Base-by-base conservation (phyloP, 23 tunicate species). In the Clavelina lepadiformis region DNA sequence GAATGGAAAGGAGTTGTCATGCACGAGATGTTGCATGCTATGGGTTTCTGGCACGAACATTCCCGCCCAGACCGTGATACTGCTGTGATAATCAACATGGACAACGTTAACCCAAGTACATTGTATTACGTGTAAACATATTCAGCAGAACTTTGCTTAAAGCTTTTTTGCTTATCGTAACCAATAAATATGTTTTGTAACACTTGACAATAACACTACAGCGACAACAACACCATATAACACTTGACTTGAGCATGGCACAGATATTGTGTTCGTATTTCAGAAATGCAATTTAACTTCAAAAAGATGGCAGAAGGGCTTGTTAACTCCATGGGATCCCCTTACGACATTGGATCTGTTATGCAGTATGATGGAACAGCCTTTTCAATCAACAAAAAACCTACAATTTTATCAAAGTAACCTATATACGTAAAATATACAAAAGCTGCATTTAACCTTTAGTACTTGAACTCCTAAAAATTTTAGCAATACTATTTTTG, bases 1-100 rank as follows among this genome's bases (percentile, higher is more conserved):
- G 35, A 53, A n/a, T 53, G 5, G 37, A 58, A 28, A 28, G 65
- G 65, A 25, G 31, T 23, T 28, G 65, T 58, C n/a, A 58, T 58
- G 65, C 65, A 58, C 31, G 65, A 58, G 19, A 58, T 58, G 65
- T 15, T 58, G 65, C 65, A 58, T 37, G 6, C 65, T 6, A 28
- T 58, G 35, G 65, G 65, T 29, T 58, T 58, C 65, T 58, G 65
- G 65, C 65, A 58, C 65, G 65, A 58, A 58, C 65, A 58, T 7
- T 5, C 35, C n/a, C 33, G 65, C 20, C 65, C 65, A 22, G 65
- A 58, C 35, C 34, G 65, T 19, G 65, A 58, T 28, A n/a, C 29
- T 15, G 15, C 29, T 26, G 65, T 58, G 8, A 28, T 5, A 25
- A 58, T 58, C 5, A 5, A 26, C 34, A 15, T 25, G 35, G 35